Conservation (phyloP, 2,113 vertebrate genomes). For the Heliornis fulica region DNA sequence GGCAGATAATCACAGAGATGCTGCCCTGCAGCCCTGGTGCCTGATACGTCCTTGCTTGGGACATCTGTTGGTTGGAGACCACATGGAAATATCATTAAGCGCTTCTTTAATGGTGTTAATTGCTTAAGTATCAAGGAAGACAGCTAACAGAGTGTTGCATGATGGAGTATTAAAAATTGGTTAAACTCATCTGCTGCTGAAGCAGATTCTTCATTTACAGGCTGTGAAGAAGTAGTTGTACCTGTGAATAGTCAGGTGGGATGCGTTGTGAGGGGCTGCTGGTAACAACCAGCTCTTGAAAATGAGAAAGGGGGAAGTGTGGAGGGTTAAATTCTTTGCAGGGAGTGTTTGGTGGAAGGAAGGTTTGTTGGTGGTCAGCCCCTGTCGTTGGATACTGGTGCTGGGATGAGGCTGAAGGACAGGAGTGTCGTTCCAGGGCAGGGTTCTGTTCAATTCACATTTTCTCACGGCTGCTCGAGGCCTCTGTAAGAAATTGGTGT, state of each 20-base stretch:
- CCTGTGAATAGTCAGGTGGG: constrained; percentile 33
- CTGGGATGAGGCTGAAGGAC: background rate
- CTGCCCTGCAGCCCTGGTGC: background rate
- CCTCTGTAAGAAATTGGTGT: fast-evolving
- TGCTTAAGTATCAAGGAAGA: constrained; percentile 64
- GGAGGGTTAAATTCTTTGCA: background rate
- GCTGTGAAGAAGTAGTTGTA: constrained; percentile 28
- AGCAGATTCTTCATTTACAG: constrained; percentile 49
- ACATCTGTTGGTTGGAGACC: background rate
- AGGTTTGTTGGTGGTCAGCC: background rate
- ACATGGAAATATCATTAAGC: constrained; percentile 25
- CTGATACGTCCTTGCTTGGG: constrained; percentile 19
- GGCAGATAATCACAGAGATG: constrained; percentile 50
- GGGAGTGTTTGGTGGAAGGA: background rate
- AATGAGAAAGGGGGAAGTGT: background rate
- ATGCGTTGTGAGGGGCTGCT: constrained; percentile 19
- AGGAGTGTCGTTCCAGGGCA: fast-evolving
- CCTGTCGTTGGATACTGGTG: fast-evolving
- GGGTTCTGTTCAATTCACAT: background rate
- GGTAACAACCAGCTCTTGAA: background rate
- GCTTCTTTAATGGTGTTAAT: constrained; percentile 26
- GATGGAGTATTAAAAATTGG: constrained; percentile 1
- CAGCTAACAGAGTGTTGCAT: constrained; percentile 21
- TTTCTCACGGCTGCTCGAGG: fast-evolving
- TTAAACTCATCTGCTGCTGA: constrained; percentile 42